Percentiles rank a stretch among this genome's conserved stretches.
phyloP scores from a whole-genome alignment of 1,140 invertebrate species.

The Lordiphosa mommai region DNA sequence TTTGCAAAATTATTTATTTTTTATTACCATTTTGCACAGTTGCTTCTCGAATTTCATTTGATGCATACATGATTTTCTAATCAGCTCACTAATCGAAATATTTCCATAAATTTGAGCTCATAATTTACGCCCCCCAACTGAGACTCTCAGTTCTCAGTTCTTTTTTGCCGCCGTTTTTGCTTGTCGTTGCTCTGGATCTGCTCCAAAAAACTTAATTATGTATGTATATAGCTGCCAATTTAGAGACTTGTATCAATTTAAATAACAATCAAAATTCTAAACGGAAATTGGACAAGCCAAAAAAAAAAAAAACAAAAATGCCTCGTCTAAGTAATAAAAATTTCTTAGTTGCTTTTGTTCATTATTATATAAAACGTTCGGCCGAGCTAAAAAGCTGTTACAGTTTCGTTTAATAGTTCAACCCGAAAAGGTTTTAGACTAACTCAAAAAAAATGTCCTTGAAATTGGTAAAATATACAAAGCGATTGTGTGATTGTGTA shows the following conservation, averaged over 20 bases:
- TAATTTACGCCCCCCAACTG: slow-evolving; percentile 38
- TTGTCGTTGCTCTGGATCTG: slow-evolving; percentile 4
- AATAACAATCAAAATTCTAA: slow-evolving; percentile 73
- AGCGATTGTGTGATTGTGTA: not conserved
- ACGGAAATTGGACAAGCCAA: slow-evolving; percentile 59
- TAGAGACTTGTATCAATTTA: slow-evolving; percentile 44
- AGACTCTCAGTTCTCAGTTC: slow-evolving; percentile 7
- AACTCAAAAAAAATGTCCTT: slow-evolving; percentile 39
- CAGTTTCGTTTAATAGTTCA: slow-evolving; percentile 55
- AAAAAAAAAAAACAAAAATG: slow-evolving; percentile 10
- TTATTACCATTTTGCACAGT: slow-evolving; percentile 10
- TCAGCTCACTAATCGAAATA: not conserved
- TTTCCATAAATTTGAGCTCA: slow-evolving; percentile 17
- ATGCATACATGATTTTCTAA: slow-evolving; percentile 16
- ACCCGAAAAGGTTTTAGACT: slow-evolving; percentile 17
- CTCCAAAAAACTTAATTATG: slow-evolving; percentile 32
- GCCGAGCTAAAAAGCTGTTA: slow-evolving; percentile 34
- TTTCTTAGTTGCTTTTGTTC: slow-evolving; percentile 52
- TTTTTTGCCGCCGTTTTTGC: slow-evolving; percentile 18
- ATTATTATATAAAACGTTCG: slow-evolving; percentile 52
- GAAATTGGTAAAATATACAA: slow-evolving; percentile 45
- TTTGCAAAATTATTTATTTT: not conserved
- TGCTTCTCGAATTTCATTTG: slow-evolving; percentile 44
- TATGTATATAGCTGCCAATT: slow-evolving; percentile 17
- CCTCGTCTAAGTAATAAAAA: slow-evolving; percentile 39